Conservation (phyloP, 2,888 invertebrate species). For the Lasioglossum figueresi region DNA sequence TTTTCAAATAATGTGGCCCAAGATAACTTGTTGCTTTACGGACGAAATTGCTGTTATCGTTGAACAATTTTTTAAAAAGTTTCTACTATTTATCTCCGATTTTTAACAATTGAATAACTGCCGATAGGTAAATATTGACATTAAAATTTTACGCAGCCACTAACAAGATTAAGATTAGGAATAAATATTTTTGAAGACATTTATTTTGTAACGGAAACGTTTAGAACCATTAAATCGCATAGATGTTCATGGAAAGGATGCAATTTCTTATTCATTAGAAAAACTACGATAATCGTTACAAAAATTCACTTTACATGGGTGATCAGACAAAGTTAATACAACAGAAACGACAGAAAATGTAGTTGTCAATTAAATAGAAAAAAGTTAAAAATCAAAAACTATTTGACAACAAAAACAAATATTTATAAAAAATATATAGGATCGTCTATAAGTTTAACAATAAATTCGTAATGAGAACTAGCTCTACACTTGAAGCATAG, state of each 20-base stretch:
- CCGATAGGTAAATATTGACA: too few relatives aligned
- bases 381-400: background rate
- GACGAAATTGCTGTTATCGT: too few relatives aligned
- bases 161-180: background rate
- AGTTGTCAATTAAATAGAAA: background rate
- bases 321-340: background rate
- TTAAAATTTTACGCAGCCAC: too few relatives aligned
- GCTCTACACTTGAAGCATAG: background rate
- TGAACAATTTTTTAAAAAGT: too few relatives aligned
- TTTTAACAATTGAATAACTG: too few relatives aligned
- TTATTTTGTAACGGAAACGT: background rate
- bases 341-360: background rate
- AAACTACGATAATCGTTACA: background rate
- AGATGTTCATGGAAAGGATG: background rate
- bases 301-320: background rate
- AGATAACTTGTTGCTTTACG: too few relatives aligned
- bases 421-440: background rate
- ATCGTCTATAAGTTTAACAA: background rate
- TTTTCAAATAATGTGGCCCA: background rate
- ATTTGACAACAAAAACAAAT: too few relatives aligned
- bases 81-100: too few relatives aligned
- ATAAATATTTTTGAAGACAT: background rate
- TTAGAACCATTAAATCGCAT: background rate
- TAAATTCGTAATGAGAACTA: background rate
- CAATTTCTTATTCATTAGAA: background rate